Conservation (phyloP, 2,888 invertebrate genomes). For the Metellina segmentata region DNA sequence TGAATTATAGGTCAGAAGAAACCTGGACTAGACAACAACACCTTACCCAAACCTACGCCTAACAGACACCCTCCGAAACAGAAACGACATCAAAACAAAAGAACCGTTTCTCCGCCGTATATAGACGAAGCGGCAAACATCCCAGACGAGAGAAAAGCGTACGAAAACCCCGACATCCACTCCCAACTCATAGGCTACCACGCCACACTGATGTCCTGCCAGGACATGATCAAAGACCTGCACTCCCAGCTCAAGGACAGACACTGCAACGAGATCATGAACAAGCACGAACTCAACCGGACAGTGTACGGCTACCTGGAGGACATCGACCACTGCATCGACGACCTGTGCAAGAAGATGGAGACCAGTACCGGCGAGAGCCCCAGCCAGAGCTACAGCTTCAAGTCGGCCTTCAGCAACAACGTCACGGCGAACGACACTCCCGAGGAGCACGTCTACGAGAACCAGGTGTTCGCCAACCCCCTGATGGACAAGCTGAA, state of each 20-base stretch:
- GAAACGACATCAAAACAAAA: conserved; percentile 35
- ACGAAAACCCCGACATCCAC: conserved; percentile 65
- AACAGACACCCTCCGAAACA: conserved; percentile 42
- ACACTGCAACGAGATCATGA: conserved; percentile 72
- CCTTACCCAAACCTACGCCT: conserved; percentile 32
- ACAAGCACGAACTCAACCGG: conserved; percentile 69
- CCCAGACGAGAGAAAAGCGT: conserved; percentile 8
- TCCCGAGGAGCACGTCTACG: conserved; percentile 45
- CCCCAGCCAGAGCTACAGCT: conserved; percentile 50
- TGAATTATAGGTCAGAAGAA: conserved; percentile 55
- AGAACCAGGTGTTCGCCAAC: not conserved
- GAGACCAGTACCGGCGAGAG: conserved; percentile 52
- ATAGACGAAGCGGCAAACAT: conserved; percentile 7
- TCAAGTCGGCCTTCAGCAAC: conserved; percentile 50
- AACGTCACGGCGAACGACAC: conserved; percentile 3
- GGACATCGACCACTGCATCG: conserved; percentile 74
- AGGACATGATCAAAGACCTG: conserved; percentile 74
- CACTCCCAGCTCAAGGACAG: conserved; percentile 73
- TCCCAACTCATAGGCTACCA: conserved; percentile 67
- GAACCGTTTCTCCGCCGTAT: conserved; percentile 13
- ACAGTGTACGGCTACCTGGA: conserved; percentile 71
- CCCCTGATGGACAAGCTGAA: conserved; percentile 68
- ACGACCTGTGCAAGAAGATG: conserved; percentile 74
- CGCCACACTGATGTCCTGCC: conserved; percentile 72
- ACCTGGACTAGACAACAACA: conserved; percentile 26